Conservation (phyloP, 2,888 invertebrate species). For the Ichneumoninae sp. region DNA sequence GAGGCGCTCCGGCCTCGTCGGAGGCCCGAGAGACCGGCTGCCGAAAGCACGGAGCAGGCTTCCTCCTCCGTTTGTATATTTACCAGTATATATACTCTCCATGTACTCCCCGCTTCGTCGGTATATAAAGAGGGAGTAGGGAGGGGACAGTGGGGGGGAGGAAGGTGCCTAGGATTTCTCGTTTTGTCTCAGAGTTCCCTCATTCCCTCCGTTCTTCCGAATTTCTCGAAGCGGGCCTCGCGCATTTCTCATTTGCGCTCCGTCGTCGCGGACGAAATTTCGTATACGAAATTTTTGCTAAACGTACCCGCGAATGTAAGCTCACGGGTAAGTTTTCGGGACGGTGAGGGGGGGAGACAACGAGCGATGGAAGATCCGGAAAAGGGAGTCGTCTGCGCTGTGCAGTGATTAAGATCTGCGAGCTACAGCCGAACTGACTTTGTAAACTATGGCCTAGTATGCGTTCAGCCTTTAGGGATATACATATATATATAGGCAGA, state of each 20-base stretch:
- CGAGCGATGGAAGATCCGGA: constrained; percentile 16
- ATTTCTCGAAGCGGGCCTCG: constrained; percentile 44
- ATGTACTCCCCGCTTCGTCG: neutral
- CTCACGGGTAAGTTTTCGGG: constrained; percentile 14
- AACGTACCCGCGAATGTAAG: constrained; percentile 20
- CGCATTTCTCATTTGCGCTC: constrained; percentile 55
- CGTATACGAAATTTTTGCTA: constrained; percentile 43
- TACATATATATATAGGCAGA: constrained; percentile 6
- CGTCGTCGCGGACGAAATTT: neutral
- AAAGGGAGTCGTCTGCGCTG: constrained; percentile 1
- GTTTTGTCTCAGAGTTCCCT: constrained; percentile 41
- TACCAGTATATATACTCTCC: neutral
- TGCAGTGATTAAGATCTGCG: constrained; percentile 57
- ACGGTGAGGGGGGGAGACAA: constrained; percentile 3
- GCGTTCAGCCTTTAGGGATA: neutral
- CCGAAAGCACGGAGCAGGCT: constrained; percentile 60
- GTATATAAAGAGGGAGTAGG: neutral
- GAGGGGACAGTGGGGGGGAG: neutral
- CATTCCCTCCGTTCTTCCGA: constrained; percentile 28
- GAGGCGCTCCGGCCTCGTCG: constrained; percentile 6
- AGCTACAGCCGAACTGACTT: constrained; percentile 44
- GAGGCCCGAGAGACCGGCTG: constrained; percentile 36
- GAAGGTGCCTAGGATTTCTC: constrained; percentile 22
- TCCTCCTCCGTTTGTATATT: constrained; percentile 35
- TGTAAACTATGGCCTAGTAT: constrained; percentile 21